phyloP scores from a whole-genome alignment of 2,888 invertebrate species.

The Phyllotreta cruciferae region DNA sequence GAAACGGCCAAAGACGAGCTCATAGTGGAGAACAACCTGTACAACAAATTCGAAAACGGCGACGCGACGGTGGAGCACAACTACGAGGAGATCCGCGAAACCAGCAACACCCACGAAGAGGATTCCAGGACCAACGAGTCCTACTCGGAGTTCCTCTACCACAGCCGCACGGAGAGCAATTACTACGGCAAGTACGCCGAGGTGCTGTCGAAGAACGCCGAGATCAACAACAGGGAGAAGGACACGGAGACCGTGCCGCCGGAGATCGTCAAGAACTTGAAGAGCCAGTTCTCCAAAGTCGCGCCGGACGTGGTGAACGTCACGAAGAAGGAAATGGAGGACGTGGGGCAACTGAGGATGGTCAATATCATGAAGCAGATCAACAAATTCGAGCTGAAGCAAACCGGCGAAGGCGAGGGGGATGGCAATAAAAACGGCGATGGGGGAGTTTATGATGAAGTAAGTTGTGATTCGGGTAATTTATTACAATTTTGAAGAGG shows the following conservation, averaged over 20 bases:
- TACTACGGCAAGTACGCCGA: constrained; percentile 49
- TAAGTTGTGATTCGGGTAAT: constrained; percentile 39
- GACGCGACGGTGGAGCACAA: constrained; percentile 21
- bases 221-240: constrained; percentile 45
- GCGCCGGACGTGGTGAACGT: constrained; percentile 45
- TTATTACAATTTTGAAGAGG: too few relatives aligned
- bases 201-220: constrained; percentile 42
- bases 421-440: constrained; percentile 29
- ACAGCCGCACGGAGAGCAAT: constrained; percentile 47
- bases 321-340: constrained; percentile 44
- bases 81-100: constrained; percentile 16
- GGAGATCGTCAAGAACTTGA: constrained; percentile 50
- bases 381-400: constrained; percentile 55
- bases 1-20: constrained; percentile 34
- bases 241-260: constrained; percentile 50
- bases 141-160: constrained; percentile 47
- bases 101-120: constrained; percentile 5
- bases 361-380: constrained; percentile 57
- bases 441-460: constrained; percentile 40
- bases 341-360: constrained; percentile 49
- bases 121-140: constrained; percentile 38
- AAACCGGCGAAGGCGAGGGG: constrained; percentile 31
- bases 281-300: constrained; percentile 51
- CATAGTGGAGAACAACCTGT: constrained; percentile 35
- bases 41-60: constrained; percentile 22